Conservation (phyloP, 2,113 vertebrate genomes). For the Miniopterus natalensis region DNA sequence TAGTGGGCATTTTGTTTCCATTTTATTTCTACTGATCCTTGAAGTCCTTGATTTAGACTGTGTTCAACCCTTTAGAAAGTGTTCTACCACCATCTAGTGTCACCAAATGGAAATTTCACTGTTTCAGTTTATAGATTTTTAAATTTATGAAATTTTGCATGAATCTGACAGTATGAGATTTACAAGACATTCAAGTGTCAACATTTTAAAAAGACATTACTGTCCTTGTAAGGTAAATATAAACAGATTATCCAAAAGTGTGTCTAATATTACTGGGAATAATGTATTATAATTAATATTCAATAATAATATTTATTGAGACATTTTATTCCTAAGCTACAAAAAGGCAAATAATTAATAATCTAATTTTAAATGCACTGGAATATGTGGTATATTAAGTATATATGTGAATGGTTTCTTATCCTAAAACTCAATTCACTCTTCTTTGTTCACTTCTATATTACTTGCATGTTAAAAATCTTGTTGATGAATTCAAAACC, state of each 20-base stretch:
- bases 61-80: neutral
- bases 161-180: neutral
- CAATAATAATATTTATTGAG: neutral
- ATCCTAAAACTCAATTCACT: neutral
- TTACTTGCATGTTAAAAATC: neutral
- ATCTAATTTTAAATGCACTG: neutral
- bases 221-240: neutral
- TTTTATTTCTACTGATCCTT: neutral
- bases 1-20: neutral
- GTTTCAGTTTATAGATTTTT: neutral
- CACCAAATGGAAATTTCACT: neutral
- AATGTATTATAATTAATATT: neutral
- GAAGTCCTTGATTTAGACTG: neutral
- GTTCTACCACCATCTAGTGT: constrained; percentile 86
- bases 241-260: neutral
- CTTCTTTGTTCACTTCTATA: neutral
- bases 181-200: neutral
- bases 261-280: neutral
- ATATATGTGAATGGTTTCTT: neutral
- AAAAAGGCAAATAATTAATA: neutral
- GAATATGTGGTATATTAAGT: neutral
- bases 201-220: neutral
- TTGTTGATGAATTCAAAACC: neutral
- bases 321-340: neutral
- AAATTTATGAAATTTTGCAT: neutral